Evolutionary conservation across 1,140 invertebrate genomes (phyloP).

Genomic region (Drosophila gunungcola): DNA sequence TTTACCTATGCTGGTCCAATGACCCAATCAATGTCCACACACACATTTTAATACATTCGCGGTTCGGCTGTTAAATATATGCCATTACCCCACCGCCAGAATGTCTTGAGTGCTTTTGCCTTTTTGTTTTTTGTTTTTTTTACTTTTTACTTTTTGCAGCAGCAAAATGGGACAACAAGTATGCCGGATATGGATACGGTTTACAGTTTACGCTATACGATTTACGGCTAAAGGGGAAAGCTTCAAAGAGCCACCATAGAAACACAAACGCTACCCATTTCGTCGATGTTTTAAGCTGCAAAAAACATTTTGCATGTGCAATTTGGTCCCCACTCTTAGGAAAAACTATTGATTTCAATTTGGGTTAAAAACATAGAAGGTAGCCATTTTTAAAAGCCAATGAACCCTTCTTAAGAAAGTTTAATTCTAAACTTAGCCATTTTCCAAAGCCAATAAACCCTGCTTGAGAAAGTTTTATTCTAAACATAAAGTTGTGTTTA

Average conservation of each 20-base stretch:
- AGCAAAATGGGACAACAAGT: constrained; percentile 38
- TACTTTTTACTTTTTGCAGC: not conserved
- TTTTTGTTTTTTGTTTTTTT: constrained; percentile 4
- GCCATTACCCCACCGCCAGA: constrained; percentile 45
- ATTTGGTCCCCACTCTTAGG: not conserved
- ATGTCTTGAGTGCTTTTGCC: constrained; percentile 33
- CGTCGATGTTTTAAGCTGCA: not conserved
- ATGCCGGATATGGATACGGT: constrained; percentile 58
- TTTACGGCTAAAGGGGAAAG: constrained; percentile 44
- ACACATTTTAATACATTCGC: constrained; percentile 6
- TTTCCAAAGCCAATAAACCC: too few relatives aligned
- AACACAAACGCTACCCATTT: not conserved
- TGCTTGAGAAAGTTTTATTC: too few relatives aligned
- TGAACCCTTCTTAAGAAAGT: not conserved
- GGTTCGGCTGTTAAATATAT: constrained; percentile 12
- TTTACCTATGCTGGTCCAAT: constrained; percentile 49
- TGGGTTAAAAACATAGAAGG: constrained; percentile 2
- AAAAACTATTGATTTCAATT: not conserved
- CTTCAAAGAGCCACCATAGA: constrained; percentile 5
- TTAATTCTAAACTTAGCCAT: not conserved
- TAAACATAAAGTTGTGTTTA: too few relatives aligned
- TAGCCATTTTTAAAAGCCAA: not conserved
- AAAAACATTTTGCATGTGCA: not conserved
- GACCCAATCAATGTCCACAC: constrained; percentile 47
- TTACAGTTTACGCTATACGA: not conserved